Evolutionary conservation across 2,113 vertebrate genomes (phyloP), one percentile per base, ranked within the genome.

Genomic region (Percopsis transmontana): DNA sequence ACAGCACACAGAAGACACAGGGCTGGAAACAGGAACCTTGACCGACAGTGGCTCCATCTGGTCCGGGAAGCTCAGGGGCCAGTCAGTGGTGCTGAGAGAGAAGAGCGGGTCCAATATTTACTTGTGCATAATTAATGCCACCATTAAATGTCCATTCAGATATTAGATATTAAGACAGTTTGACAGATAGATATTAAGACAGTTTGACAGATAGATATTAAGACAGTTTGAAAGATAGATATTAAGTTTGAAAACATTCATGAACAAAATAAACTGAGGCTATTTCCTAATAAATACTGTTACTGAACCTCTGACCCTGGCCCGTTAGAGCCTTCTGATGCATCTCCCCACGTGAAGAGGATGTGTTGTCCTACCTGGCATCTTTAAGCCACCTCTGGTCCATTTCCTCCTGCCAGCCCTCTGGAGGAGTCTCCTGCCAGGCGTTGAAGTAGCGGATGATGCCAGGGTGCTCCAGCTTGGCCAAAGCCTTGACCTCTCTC

Each of bases 361-460:
- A n/a, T n/a, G n/a, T n/a, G n/a, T n/a, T n/a, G n/a, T n/a, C n/a
- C 76, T 87, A 99, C 97, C 97, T 95, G 86, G 93, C 81, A n/a
- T 99, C 97, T 78, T 96, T 97, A 23, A 97, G 88, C 95, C 94
- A 98, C 69, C 96, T 92, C 77, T 94, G 92, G 87, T 99, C 97
- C 96, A 97, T 98, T 82, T 94, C 94, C 70, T 99, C 97, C 81
- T 99, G 97, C 97, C 97, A 99, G 62, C 95, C 92, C 76, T 97
- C 95, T 0, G 97, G 97, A 0, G 97, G 97, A 42, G 95, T 94
- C 89, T 99, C 97, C 84, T 98, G 92, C 97, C 97, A 99, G 0
- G 97, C 96, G 12, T 99, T 98, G 89, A 99, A 99, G 75, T 99
- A 99, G 8, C 97, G 94, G 65, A 99, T 98, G 42, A 99, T 99